Base-by-base conservation (phyloP, 2,888 invertebrate genomes). In the Stramonita haemastoma region DNA sequence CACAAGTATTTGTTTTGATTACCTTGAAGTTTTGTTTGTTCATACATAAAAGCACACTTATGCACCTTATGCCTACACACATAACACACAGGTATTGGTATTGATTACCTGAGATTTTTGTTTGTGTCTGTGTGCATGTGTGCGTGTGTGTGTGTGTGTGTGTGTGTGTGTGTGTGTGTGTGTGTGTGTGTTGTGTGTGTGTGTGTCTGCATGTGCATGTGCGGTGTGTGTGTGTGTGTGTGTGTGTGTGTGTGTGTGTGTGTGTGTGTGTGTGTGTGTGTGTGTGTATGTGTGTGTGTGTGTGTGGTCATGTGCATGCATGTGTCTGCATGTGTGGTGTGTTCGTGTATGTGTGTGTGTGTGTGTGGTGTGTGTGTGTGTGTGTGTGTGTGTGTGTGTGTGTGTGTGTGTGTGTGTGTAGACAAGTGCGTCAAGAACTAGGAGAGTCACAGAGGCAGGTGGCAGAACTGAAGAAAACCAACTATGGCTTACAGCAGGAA, bases 401-500 rank as follows among this genome's bases (percentile, higher is more conserved):
- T 13, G 2, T 26, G 19, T 77, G 5, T 32, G 26, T n/a, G 57
- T 60, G 46, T 83, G n/a, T 73, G 70, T 36, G 36, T 90, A 94
- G 93, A 87, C 90, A 92, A 86, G 92, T 91, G 11, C 92, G 92
- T 83, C 92, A 91, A 89, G 95, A 95, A 56, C 87, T 93, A 34
- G 93, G 93, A 73, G 92, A 92, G 26, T 89, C 94, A 26, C 92
- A 91, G 87, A 91, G 93, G 46, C 94, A 95, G 87, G 91, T 94
- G 26, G 92, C 92, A 79, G 95, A 95, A 66, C 91, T 95, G 73
- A 93, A 94, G 85, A 90, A 90, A 81, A 93, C 93, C n/a, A 93
- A 95, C 87, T 94, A 94, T 90, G 94, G 95, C 46, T 89, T 95
- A 34, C 93, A 94, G 88, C 93, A 93, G 26, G 93, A 95, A 83